Percentiles rank a stretch among this genome's conserved stretches.
phyloP scores from a whole-genome alignment of 2,888 invertebrate species.

The Caenorhabditis virilis region DNA sequence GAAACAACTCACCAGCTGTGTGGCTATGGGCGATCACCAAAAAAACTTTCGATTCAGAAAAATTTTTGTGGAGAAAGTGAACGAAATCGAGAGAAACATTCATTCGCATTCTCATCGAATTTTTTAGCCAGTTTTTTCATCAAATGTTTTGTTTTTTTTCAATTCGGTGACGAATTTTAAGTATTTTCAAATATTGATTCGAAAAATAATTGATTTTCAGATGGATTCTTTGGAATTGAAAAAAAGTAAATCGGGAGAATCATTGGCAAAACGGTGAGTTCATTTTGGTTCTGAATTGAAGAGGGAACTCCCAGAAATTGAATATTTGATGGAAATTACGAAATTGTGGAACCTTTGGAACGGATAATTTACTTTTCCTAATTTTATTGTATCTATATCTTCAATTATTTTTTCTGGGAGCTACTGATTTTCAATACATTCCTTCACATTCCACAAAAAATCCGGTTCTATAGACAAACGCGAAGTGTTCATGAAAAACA shows the following conservation, averaged over 20 bases:
- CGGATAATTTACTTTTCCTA: neutral
- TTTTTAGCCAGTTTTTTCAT: neutral
- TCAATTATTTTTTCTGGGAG: too few relatives aligned
- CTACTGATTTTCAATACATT: too few relatives aligned
- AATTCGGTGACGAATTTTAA: neutral
- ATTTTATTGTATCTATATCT: too few relatives aligned
- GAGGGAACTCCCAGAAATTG: too few relatives aligned
- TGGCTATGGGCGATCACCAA: too few relatives aligned
- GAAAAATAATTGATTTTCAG: too few relatives aligned
- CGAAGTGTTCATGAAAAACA: constrained; percentile 33
- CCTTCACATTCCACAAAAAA: too few relatives aligned
- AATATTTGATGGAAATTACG: too few relatives aligned
- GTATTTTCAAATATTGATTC: neutral
- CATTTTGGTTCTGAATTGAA: too few relatives aligned
- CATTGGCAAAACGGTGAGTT: neutral
- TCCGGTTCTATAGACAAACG: constrained; percentile 5
- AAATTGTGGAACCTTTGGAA: neutral
- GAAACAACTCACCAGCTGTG: neutral
- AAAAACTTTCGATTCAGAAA: constrained; percentile 2
- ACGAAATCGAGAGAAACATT: neutral
- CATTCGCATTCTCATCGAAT: neutral
- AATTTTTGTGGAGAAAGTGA: too few relatives aligned
- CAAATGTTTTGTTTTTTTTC: neutral
- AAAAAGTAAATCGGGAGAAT: too few relatives aligned
- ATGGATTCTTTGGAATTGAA: too few relatives aligned